phyloP scores from a whole-genome alignment of 1,140 invertebrate species.

The Hyposmocoma kahamanoa region DNA sequence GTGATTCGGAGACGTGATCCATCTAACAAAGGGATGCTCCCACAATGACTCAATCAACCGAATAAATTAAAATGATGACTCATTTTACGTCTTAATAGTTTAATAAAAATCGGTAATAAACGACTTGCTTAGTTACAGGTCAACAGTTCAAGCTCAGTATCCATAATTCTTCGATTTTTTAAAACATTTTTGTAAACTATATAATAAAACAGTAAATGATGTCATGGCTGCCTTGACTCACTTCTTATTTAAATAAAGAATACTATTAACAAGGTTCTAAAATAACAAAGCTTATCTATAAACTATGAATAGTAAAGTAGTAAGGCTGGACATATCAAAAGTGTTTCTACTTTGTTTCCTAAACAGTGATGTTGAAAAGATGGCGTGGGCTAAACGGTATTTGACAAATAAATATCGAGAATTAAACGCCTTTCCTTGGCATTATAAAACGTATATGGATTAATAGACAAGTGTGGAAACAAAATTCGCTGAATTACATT shows the following conservation, averaged over 20 bases:
- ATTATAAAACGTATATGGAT: not conserved
- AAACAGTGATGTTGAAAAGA: constrained; percentile 19
- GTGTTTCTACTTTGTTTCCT: constrained; percentile 13
- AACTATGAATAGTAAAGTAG: not conserved
- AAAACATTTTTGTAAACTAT: constrained; percentile 46
- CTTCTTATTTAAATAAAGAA: constrained; percentile 48
- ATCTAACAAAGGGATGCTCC: too few species aligned
- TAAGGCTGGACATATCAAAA: not conserved
- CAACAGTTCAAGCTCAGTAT: constrained; percentile 61
- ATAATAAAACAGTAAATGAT: constrained; percentile 65
- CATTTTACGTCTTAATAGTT: constrained; percentile 35
- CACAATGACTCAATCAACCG: not conserved
- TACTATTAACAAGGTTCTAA: constrained; percentile 38
- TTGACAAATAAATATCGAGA: not conserved
- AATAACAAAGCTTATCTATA: constrained; percentile 32
- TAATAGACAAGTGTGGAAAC: not conserved
- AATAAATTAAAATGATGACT: constrained; percentile 38
- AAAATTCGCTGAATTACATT: not conserved
- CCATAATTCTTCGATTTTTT: constrained; percentile 61
- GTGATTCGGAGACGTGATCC: too few species aligned
- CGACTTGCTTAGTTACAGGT: constrained; percentile 48
- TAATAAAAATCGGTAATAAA: constrained; percentile 29
- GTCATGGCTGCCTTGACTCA: constrained; percentile 57
- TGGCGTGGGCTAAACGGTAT: constrained; percentile 14
- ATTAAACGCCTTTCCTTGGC: not conserved